Percentiles rank a stretch among this genome's conserved stretches.
Conservation (phyloP, 2,797 vertebrate species). For the Hoplostethus atlanticus region DNA sequence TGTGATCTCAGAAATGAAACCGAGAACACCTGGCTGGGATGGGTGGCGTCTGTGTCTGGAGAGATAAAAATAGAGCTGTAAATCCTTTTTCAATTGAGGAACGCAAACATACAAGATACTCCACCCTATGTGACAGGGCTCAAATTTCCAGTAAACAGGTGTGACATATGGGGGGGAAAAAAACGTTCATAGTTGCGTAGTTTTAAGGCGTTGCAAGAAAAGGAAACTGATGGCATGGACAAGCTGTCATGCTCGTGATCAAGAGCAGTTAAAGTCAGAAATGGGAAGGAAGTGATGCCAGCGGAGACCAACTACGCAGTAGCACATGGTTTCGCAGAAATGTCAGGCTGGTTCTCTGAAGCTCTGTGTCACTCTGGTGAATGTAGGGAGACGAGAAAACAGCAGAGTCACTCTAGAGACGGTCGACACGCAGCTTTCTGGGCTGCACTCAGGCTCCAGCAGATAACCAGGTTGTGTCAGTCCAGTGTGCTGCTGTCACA, state of each 20-base stretch:
- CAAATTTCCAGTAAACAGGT: slow-evolving; percentile 77
- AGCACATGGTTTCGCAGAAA: slow-evolving; percentile 51
- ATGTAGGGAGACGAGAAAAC: slow-evolving; percentile 1
- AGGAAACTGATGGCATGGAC: slow-evolving; percentile 54
- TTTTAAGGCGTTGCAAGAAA: slow-evolving; percentile 37
- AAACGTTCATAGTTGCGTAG: slow-evolving; percentile 31
- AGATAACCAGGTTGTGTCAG: slow-evolving; percentile 67
- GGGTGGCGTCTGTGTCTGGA: slow-evolving; percentile 26
- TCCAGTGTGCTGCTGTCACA: slow-evolving; percentile 45
- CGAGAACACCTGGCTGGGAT: slow-evolving; percentile 47
- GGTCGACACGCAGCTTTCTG: slow-evolving; percentile 33
- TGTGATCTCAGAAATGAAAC: slow-evolving; percentile 60
- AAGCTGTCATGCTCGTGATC: slow-evolving; percentile 43
- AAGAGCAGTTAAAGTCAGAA: slow-evolving; percentile 50
- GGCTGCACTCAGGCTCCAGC: slow-evolving; percentile 39
- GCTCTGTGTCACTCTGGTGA: slow-evolving; percentile 4
- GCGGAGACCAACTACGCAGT: slow-evolving; percentile 46
- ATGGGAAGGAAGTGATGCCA: slow-evolving; percentile 76
- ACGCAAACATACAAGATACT: slow-evolving; percentile 45
- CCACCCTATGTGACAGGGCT: background rate
- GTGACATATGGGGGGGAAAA: slow-evolving; percentile 45
- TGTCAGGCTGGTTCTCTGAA: slow-evolving; percentile 34
- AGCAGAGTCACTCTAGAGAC: slow-evolving; percentile 44
- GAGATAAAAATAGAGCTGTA: slow-evolving; percentile 69
- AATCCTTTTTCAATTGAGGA: slow-evolving; percentile 58